Evolutionary conservation across 2,797 vertebrate species (phyloP).

Genomic region (Poeciliopsis presidionis): DNA sequence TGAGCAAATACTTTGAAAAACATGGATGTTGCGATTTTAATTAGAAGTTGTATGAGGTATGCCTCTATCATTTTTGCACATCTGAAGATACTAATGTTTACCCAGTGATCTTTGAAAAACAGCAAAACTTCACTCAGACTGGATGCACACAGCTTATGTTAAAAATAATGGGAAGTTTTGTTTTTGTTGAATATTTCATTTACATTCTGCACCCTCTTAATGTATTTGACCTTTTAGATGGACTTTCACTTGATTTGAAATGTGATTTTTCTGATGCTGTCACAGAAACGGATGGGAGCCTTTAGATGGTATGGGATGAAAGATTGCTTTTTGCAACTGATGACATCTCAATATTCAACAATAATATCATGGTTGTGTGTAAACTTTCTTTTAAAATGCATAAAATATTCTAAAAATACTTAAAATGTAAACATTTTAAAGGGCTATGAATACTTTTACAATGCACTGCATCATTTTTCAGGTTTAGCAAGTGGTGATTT

Average conservation of each 20-base stretch:
- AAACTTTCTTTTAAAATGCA: not conserved
- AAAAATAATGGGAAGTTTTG: not conserved
- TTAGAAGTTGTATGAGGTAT: not conserved
- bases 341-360: not conserved
- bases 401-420: not conserved
- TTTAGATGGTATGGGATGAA: not conserved
- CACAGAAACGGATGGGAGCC: not conserved
- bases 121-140: not conserved
- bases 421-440: not conserved
- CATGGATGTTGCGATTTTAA: not conserved
- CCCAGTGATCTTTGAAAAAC: not conserved
- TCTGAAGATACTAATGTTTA: not conserved
- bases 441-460: not conserved
- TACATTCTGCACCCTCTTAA: not conserved
- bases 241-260: not conserved
- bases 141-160: not conserved
- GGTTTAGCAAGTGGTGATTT: not conserved
- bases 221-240: not conserved
- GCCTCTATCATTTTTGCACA: not conserved
- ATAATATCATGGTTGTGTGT: not conserved
- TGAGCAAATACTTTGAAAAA: not conserved
- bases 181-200: not conserved
- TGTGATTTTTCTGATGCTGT: not conserved
- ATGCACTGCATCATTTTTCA: conserved; percentile 12
- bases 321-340: not conserved